These are phyloP conservation scores for Aphidius gifuensis DNA, from an alignment of 1,140 invertebrate genomes.

Conservation along the genomic window DNA sequence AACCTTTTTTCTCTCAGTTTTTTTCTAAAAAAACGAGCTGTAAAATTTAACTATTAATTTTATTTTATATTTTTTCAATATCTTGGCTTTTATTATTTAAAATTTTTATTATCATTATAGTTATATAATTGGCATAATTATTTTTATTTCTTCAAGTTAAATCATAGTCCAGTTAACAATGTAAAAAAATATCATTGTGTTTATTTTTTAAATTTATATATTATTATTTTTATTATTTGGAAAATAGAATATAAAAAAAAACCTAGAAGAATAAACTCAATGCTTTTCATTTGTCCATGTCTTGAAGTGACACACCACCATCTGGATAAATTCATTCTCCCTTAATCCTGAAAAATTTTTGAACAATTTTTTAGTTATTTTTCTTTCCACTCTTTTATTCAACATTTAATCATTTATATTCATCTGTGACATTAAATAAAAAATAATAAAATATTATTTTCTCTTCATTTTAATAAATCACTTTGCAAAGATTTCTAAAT, in stretches of 20 bases:
- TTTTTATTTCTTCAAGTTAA: too few relatives aligned
- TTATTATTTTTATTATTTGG: constrained; percentile 16
- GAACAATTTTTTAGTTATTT: constrained; percentile 3
- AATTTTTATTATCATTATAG: too few relatives aligned
- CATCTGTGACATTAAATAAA: too few relatives aligned
- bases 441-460: too few relatives aligned
- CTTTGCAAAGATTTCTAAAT: too few relatives aligned
- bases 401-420: constrained; percentile 1
- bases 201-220: neutral
- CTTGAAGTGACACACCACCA: constrained; percentile 24
- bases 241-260: constrained; percentile 15
- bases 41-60: too few relatives aligned
- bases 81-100: too few relatives aligned
- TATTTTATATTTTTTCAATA: too few relatives aligned
- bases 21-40: too few relatives aligned
- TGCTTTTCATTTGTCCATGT: constrained; percentile 37
- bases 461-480: too few relatives aligned
- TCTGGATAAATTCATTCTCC: constrained; percentile 39
- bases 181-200: constrained; percentile 18
- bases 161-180: neutral
- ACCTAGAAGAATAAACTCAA: constrained; percentile 18
- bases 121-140: too few relatives aligned
- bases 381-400: constrained; percentile 13
- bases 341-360: constrained; percentile 33
- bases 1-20: too few relatives aligned